Evolutionary conservation across 2,888 invertebrate species (phyloP), one percentile per base, ranked within the genome.

Genomic region (Branchipolynoe longqiensis): DNA sequence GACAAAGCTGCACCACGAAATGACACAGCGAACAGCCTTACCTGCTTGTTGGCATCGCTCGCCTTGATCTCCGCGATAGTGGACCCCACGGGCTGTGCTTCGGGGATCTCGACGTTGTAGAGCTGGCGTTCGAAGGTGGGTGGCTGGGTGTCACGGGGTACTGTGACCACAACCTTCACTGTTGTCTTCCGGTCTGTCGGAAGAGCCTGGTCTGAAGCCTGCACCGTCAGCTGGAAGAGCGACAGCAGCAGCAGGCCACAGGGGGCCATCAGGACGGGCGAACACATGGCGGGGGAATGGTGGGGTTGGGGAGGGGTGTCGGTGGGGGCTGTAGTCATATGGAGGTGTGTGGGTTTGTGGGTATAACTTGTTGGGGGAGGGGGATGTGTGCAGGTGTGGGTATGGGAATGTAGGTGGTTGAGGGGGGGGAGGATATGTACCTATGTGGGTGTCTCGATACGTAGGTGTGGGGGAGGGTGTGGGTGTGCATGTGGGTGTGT

Each of bases 171-270:
- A 31, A 89, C 87, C 74, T 87, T 86, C 8, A 85, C 87, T 12
- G 58, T 82, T 28, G 86, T 69, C 3, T 81, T 89, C 62, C 86
- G 85, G 81, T 81, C 83, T 6, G 84, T 82, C 1, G 89, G 89
- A 22, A 88, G 58, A 48, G 88, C 88, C 69, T 89, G 88, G 83
- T 89, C 89, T 33, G 86, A 86, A 18, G 89, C 89, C 58, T 88
- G 86, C 0, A 89, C 85, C 14, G 85, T 86, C 81, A 89, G 64
- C 89, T 89, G 88, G 1, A 85, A 14, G 78, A 14, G 28, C 2
- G 33, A 18, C 25, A 48, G 31, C 3, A 48, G 25, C 28, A 78
- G 54, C n/a, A n/a, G n/a, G 48, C 33, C 6, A 3, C 36, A 38
- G 22, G 38, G 18, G 14, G 69, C 6, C n/a, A 69, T 3, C 4